phyloP scores from a whole-genome alignment of 2,888 invertebrate species.

The Tinea trinotella region DNA sequence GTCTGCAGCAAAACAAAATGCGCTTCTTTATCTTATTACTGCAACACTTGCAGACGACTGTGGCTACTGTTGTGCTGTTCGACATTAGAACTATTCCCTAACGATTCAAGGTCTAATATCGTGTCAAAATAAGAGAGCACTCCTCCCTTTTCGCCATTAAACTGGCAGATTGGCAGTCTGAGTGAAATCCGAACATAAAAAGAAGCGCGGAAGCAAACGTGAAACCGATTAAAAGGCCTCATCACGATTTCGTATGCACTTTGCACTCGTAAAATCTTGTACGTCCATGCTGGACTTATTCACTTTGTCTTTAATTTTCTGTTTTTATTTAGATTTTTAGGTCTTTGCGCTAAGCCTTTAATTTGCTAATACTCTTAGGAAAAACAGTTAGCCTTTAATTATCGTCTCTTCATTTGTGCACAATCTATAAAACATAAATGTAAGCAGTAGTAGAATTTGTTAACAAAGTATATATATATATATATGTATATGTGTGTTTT shows the following conservation, averaged over 20 bases:
- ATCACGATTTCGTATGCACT: constrained; percentile 73
- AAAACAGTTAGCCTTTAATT: neutral
- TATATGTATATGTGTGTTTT: neutral
- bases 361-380: neutral
- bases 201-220: constrained; percentile 66
- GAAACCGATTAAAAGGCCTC: constrained; percentile 71
- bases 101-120: constrained; percentile 41
- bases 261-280: constrained; percentile 51
- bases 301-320: constrained; percentile 15
- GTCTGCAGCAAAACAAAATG: constrained; percentile 61
- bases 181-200: constrained; percentile 69
- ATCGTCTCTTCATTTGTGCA: neutral
- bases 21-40: constrained; percentile 69
- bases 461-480: neutral
- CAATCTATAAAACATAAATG: neutral
- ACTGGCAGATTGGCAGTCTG: constrained; percentile 52
- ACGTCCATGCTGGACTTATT: neutral
- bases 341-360: constrained; percentile 4
- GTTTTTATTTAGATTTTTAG: constrained; percentile 1
- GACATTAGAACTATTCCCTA: constrained; percentile 28
- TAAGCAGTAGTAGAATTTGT: neutral
- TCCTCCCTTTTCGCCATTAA: constrained; percentile 38
- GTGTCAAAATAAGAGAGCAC: constrained; percentile 27
- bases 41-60: constrained; percentile 30
- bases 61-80: neutral